Base-by-base conservation (phyloP, 2,113 vertebrate genomes). In the Sander lucioperca region DNA sequence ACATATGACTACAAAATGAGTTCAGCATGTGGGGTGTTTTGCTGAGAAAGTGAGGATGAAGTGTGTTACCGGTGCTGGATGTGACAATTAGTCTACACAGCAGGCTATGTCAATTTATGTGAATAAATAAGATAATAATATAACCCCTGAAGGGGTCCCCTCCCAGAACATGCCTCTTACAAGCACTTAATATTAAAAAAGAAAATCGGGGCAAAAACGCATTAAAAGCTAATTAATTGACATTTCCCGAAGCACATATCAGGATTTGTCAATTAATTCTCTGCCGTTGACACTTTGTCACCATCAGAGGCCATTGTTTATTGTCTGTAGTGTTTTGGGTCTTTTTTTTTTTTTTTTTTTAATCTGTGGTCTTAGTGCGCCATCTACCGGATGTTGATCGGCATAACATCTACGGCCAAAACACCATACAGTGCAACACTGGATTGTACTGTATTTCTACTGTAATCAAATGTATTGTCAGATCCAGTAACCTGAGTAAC, bases 371-470 rank as follows among this genome's bases (percentile, higher is more conserved):
- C 77, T 54, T 87, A 74, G 56, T 12, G 13, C 61, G 75, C 86
- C 88, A 91, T 86, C 92, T 91, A 67, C n/a, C 15, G 90, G 88
- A 59, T 45, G 7, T 70, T 63, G 0, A 11, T 30, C 1, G 4
- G 16, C 6, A 83, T 36, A 33, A 53, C 76, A 62, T 25, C 19
- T 23, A 23, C 9, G 21, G 5, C 6, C 43, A 45, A 6, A 64
- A 56, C 21, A 18, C 19, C 3, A 6, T 48, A 30, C 8, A 23
- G 4, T 27, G 2, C 27, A 27, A 27, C 27, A 27, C 27, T 27
- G 27, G 27, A 2, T 27, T 27, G 27, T 27, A 27, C 27, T 27
- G 27, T 16, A 27, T 36, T 68, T 54, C 14, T 18, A 25, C n/a
- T 21, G 39, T 45, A 18, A 45, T 45, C 33, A 39, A 1, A 18